Evolutionary conservation across 2,113 vertebrate genomes (phyloP).

Genomic region (Crotophaga sulcirostris): DNA sequence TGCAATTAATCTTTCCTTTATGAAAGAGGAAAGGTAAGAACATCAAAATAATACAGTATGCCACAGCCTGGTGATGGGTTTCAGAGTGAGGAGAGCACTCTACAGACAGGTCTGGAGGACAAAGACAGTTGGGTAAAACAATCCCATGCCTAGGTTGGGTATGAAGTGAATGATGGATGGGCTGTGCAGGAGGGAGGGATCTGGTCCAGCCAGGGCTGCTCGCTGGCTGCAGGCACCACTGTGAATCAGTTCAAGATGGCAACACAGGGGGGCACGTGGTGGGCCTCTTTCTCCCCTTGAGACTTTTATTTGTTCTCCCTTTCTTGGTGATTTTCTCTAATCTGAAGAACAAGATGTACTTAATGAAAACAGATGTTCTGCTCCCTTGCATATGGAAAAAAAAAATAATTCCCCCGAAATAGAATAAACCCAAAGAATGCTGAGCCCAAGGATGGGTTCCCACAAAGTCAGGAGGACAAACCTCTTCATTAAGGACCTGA

Average conservation of each 20-base stretch:
- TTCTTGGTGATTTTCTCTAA: constrained; percentile 55
- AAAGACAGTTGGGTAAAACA: neutral
- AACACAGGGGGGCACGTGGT: neutral
- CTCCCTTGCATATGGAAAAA: constrained; percentile 21
- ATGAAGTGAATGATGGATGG: neutral
- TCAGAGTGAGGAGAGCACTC: neutral
- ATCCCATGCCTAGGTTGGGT: neutral
- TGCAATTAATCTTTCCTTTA: neutral
- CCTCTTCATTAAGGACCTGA: neutral
- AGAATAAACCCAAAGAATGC: constrained; percentile 18
- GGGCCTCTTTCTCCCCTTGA: neutral
- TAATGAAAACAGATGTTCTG: constrained; percentile 62
- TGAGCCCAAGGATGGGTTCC: neutral
- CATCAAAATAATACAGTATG: neutral
- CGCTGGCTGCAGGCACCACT: accelerated
- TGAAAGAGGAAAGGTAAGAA: neutral
- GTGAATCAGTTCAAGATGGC: constrained; percentile 12
- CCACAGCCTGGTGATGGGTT: neutral
- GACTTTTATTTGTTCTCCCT: constrained; percentile 44
- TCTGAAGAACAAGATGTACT: constrained; percentile 60
- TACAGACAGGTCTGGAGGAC: neutral
- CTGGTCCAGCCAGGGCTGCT: accelerated
- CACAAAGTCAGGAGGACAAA: neutral
- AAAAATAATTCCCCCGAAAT: neutral
- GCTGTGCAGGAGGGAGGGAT: neutral